Evolutionary conservation across 1,140 invertebrate genomes (phyloP), one percentile per base, ranked within the genome.

Genomic region (Drosophila watanabei): DNA sequence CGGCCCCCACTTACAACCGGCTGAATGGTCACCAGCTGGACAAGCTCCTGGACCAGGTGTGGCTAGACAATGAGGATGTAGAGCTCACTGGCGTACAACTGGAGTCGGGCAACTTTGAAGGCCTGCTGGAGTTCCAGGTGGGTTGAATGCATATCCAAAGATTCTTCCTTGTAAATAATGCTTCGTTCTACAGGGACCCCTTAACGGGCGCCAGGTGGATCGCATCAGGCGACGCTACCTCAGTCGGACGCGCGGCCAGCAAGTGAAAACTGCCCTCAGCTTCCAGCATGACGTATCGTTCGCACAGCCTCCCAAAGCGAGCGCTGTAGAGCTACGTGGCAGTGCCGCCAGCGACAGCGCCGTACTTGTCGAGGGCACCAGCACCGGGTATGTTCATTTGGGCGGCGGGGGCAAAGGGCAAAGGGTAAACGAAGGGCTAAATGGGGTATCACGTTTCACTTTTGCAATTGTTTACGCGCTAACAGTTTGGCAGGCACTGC

Each of bases 381-480:
- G 51, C 79, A 79, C 80, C 87, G 80, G 81, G 89, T 89, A 41
- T 49, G 63, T 69, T 76, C 58, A 54, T 24, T 43, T 39, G 45
- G 41, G 11, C 41, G 30, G 24, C n/a, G 20, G 32, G 20, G 32
- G 32, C 59, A 33, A 35, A 43, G 68, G 64, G 49, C 64, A 71
- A 69, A 37, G 64, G 39, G 68, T 57, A 71, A 57, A 64, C 30
- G 43, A 11, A 66, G 37, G 48, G 30, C 13, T 35, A 54, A 52
- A 14, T 46, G 39, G 16, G 51, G 69, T 80, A 85, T 92, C 81
- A 81, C 60, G 68, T 88, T 88, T 82, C 85, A 85, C 86, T 78
- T 85, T 71, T 37, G 61, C 68, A 89, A 84, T 84, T 89, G 85
- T 89, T 89, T 89, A 90, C 85, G 82, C 86, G 85, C 86, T 85